These are phyloP conservation scores for Agonum fuliginosum DNA, from an alignment of 2,888 invertebrate genomes.

Conservation along the genomic window DNA sequence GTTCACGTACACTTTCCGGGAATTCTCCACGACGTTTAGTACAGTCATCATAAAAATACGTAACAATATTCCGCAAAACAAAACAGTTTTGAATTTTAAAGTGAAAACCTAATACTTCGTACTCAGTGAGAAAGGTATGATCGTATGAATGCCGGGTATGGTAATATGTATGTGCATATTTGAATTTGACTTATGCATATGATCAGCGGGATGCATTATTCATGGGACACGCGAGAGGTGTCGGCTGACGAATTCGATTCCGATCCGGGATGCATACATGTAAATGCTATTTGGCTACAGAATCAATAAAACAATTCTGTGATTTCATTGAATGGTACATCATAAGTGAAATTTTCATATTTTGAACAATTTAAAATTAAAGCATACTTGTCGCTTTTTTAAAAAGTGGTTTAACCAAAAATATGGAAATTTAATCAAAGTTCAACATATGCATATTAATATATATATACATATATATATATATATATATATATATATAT, in stretches of 20 bases:
- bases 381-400: too few species aligned
- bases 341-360: too few species aligned
- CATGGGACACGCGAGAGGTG: neutral
- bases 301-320: too few species aligned
- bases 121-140: neutral
- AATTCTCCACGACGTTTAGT: neutral
- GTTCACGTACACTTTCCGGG: neutral
- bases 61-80: neutral
- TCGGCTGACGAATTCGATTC: neutral
- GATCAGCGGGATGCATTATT: slow-evolving; percentile 29
- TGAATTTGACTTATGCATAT: slow-evolving; percentile 43
- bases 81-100: slow-evolving; percentile 13
- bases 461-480: too few species aligned
- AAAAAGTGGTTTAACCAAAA: too few species aligned
- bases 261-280: neutral
- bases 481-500: too few species aligned
- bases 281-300: too few species aligned
- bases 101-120: neutral
- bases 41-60: neutral
- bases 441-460: too few species aligned
- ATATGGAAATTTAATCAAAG: too few species aligned
- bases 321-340: too few species aligned
- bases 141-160: neutral
- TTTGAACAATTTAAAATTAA: too few species aligned
- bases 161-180: slow-evolving; percentile 34